phyloP scores from a whole-genome alignment of 2,797 vertebrate genomes.

The Microcaecilia unicolor region DNA sequence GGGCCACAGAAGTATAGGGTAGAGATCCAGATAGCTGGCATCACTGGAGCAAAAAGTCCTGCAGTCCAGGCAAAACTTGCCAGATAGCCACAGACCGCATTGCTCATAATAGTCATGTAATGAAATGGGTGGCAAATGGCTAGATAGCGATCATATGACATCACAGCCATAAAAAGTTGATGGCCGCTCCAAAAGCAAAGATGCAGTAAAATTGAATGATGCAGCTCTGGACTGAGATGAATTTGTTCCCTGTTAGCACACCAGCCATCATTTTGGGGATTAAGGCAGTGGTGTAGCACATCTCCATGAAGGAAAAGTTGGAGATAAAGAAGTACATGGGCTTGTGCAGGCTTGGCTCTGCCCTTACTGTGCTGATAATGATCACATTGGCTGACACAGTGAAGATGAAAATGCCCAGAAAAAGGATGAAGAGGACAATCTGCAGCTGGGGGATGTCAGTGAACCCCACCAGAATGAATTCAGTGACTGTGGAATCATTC shows the following conservation, averaged over 20 bases:
- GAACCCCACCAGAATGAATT: constrained; percentile 20
- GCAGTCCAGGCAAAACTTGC: no score
- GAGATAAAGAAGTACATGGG: constrained; percentile 15
- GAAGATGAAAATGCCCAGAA: constrained; percentile 3
- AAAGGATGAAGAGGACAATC: constrained; percentile 3
- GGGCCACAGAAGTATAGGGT: constrained; percentile 6
- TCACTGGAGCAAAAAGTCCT: no score
- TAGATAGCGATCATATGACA: background rate
- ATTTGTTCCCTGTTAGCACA: constrained; percentile 9
- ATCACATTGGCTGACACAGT: constrained; percentile 3
- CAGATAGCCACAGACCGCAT: no score
- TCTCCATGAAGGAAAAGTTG: constrained; percentile 16
- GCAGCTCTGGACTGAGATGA: no score
- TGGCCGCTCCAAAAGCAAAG: no score
- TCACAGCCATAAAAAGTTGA: no score
- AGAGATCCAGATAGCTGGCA: no score
- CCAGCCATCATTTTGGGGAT: constrained; percentile 11
- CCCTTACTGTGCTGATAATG: constrained; percentile 1
- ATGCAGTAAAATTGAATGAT: no score
- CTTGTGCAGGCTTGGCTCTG: background rate
- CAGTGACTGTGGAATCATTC: background rate
- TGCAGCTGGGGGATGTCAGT: constrained; percentile 9
- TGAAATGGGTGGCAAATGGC: no score
- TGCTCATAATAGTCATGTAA: no score
- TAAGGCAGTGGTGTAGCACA: constrained; percentile 5